These are phyloP conservation scores for Oncorhynchus keta DNA, from an alignment of 2,113 vertebrate genomes.

Conservation along the genomic window DNA sequence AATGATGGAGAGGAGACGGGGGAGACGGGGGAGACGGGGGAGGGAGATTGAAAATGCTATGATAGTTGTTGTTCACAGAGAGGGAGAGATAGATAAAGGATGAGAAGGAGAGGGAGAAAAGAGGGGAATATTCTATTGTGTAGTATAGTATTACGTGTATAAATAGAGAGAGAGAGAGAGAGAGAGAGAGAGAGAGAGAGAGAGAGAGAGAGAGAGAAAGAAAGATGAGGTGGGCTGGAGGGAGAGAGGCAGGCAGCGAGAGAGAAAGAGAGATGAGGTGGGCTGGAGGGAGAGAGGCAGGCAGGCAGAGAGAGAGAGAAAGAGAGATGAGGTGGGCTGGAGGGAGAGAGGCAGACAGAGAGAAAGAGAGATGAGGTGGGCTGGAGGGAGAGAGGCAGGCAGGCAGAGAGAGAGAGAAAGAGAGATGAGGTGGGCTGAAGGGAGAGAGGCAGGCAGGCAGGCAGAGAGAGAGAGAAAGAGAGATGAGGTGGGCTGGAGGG, in stretches of 20 bases:
- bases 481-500: too few relatives aligned
- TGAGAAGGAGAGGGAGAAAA: constrained; percentile 24
- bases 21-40: constrained; percentile 36
- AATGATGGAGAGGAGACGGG: constrained; percentile 49
- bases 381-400: too few relatives aligned
- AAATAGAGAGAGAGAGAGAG: neutral
- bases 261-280: neutral
- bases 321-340: too few relatives aligned
- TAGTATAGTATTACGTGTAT: constrained; percentile 57
- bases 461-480: too few relatives aligned
- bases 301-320: constrained; percentile 1
- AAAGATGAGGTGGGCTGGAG: constrained; percentile 7
- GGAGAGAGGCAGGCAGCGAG: constrained; percentile 7
- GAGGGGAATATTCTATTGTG: constrained; percentile 41
- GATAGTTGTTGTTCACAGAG: constrained; percentile 56
- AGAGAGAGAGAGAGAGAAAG: neutral
- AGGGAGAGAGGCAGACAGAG: too few relatives aligned
- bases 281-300: constrained; percentile 11
- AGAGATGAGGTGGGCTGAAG: too few relatives aligned
- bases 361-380: too few relatives aligned
- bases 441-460: too few relatives aligned
- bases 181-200: too few relatives aligned
- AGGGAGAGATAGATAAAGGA: constrained; percentile 2
- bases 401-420: too few relatives aligned
- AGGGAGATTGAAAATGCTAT: constrained; percentile 47